These are phyloP conservation scores for Megalopta genalis DNA, from an alignment of 1,140 invertebrate genomes.

Conservation along the genomic window DNA sequence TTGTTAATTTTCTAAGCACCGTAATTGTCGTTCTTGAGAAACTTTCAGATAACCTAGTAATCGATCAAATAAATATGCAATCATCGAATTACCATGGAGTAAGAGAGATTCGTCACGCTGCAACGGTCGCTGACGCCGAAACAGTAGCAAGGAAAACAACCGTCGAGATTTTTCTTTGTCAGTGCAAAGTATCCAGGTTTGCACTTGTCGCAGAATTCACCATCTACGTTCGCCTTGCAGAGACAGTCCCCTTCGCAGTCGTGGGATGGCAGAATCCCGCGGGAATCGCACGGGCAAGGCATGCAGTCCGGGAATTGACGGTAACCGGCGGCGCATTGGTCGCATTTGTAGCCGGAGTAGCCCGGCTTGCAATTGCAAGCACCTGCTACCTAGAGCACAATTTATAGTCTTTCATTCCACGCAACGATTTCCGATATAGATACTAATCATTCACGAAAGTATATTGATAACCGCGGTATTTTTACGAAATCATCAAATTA, in stretches of 20 bases:
- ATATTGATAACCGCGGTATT: too few species aligned
- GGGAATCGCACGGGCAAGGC: constrained; percentile 89
- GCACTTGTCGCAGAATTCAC: constrained; percentile 90
- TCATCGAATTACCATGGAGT: constrained; percentile 78
- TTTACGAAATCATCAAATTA: too few species aligned
- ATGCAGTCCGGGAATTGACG: constrained; percentile 90
- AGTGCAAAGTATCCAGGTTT: constrained; percentile 92
- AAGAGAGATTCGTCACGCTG: constrained; percentile 82
- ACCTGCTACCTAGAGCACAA: constrained; percentile 81
- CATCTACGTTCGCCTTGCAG: constrained; percentile 93
- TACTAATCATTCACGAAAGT: too few species aligned
- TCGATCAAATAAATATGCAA: not conserved
- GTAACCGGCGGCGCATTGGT: constrained; percentile 91
- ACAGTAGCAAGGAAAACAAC: constrained; percentile 95
- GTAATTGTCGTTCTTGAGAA: too few species aligned
- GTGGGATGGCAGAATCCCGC: constrained; percentile 84
- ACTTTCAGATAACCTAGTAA: too few species aligned
- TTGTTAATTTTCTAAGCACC: too few species aligned
- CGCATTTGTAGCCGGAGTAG: constrained; percentile 90
- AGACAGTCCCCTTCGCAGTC: constrained; percentile 90
- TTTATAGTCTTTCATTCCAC: constrained; percentile 3
- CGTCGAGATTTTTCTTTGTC: constrained; percentile 86
- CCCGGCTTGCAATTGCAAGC: constrained; percentile 91
- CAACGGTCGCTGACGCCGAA: constrained; percentile 91
- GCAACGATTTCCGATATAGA: too few species aligned